A percentile compares a stretch with the other conserved stretches of the same genome.
Conservation (phyloP, 2,888 invertebrate species). For the Emmelina monodactyla region DNA sequence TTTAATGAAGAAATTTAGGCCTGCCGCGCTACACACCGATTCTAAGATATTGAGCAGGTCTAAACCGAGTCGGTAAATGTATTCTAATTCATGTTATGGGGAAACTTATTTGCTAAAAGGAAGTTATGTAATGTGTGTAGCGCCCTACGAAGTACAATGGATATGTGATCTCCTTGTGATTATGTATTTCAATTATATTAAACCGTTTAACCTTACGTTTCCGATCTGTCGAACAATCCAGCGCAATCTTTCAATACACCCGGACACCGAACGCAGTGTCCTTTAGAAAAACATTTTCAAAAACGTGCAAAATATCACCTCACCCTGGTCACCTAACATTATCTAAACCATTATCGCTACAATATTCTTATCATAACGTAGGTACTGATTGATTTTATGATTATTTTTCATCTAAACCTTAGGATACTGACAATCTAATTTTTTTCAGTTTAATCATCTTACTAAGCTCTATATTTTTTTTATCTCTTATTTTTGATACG, state of each 20-base stretch:
- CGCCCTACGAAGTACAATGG: slow-evolving; percentile 48
- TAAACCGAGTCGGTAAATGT: slow-evolving; percentile 19
- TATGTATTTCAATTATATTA: slow-evolving; percentile 28
- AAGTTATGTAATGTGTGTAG: slow-evolving; percentile 35
- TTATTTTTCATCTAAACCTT: slow-evolving; percentile 52
- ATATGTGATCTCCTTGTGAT: slow-evolving; percentile 57
- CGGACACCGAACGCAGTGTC: slow-evolving; percentile 47
- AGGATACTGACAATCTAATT: slow-evolving; percentile 51
- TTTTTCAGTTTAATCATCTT: slow-evolving; percentile 53
- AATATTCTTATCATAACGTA: slow-evolving; percentile 48
- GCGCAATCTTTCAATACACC: slow-evolving; percentile 37
- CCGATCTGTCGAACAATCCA: slow-evolving; percentile 42
- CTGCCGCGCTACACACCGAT: slow-evolving; percentile 53
- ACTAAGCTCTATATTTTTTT: slow-evolving; percentile 65
- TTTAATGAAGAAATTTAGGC: slow-evolving; percentile 58
- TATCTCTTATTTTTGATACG: slow-evolving; percentile 47
- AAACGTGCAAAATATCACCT: slow-evolving; percentile 67
- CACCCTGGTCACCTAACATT: slow-evolving; percentile 66
- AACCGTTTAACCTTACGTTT: slow-evolving; percentile 44
- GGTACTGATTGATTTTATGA: slow-evolving; percentile 54
- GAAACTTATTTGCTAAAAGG: slow-evolving; percentile 15
- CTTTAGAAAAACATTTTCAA: slow-evolving; percentile 63
- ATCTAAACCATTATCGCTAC: slow-evolving; percentile 58
- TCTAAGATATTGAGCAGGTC: slow-evolving; percentile 35
- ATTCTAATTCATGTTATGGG: too few species aligned